phyloP scores from a whole-genome alignment of 2,113 vertebrate genomes.

The Sinocyclocheilus anophthalmus region DNA sequence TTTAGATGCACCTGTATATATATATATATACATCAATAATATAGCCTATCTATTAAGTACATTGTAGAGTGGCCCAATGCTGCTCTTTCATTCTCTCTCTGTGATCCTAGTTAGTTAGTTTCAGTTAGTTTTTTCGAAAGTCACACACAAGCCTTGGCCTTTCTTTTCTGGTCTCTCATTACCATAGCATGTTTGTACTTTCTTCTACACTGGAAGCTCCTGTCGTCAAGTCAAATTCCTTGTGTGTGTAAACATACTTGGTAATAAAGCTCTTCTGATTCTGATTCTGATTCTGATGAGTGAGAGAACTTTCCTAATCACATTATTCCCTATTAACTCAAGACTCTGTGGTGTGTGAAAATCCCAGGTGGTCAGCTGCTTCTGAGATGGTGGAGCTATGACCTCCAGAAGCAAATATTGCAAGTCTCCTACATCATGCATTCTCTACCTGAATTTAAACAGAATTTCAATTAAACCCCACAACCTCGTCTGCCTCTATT shows the following conservation, averaged over 20 bases:
- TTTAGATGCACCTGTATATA: too few relatives aligned
- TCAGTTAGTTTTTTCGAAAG: background rate
- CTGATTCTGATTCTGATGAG: background rate
- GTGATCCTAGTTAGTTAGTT: background rate
- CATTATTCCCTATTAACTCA: background rate
- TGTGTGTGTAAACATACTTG: too few relatives aligned
- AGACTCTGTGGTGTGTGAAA: background rate
- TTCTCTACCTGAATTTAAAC: background rate
- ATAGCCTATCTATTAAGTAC: background rate
- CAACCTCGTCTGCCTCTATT: background rate
- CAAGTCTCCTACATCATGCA: background rate
- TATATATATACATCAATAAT: too few relatives aligned
- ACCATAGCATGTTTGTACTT: background rate
- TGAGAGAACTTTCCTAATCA: background rate
- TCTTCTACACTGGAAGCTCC: too few relatives aligned
- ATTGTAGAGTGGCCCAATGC: background rate
- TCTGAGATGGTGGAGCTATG: background rate
- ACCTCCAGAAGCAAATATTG: background rate
- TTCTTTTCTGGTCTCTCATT: background rate
- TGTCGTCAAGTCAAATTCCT: too few relatives aligned
- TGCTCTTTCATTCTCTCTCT: background rate
- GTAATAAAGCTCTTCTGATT: too few relatives aligned
- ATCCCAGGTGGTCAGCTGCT: constrained; percentile 9
- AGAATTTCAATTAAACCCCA: background rate
- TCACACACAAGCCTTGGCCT: background rate